phyloP scores from a whole-genome alignment of 2,888 invertebrate genomes.

The Yponomeuta sedellus region DNA sequence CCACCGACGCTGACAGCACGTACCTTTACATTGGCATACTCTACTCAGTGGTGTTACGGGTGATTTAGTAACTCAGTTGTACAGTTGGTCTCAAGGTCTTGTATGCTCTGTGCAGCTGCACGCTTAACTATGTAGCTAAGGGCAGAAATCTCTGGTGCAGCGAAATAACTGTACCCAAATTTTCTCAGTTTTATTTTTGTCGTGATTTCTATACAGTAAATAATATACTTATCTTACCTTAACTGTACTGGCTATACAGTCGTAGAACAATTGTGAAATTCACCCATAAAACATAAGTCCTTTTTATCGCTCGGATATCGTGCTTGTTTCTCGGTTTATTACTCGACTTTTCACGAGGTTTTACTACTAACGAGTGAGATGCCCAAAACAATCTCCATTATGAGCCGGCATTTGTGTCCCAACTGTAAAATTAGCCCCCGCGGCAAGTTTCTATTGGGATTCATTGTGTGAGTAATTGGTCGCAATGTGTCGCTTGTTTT shows the following conservation, averaged over 20 bases:
- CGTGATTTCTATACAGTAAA: background rate
- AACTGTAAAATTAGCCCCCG: background rate
- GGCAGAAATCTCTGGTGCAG: no score
- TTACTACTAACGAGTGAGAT: background rate
- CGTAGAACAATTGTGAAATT: background rate
- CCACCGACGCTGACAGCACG: no score
- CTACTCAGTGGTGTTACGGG: no score
- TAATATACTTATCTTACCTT: background rate
- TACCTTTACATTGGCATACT: no score
- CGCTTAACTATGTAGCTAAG: no score
- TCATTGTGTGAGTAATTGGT: background rate
- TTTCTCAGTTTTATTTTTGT: no score
- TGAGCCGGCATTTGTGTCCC: background rate
- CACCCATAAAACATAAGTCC: background rate
- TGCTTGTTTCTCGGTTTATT: background rate
- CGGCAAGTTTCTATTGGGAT: background rate
- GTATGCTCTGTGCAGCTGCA: no score
- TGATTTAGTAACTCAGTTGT: no score
- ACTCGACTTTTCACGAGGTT: background rate
- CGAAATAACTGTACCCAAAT: no score
- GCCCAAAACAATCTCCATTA: background rate
- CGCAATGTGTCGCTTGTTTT: background rate
- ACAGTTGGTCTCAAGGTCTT: no score
- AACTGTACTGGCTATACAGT: background rate
- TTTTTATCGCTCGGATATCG: background rate